Conservation (phyloP, 2,797 vertebrate genomes). For the Triplophysa bombifrons region DNA sequence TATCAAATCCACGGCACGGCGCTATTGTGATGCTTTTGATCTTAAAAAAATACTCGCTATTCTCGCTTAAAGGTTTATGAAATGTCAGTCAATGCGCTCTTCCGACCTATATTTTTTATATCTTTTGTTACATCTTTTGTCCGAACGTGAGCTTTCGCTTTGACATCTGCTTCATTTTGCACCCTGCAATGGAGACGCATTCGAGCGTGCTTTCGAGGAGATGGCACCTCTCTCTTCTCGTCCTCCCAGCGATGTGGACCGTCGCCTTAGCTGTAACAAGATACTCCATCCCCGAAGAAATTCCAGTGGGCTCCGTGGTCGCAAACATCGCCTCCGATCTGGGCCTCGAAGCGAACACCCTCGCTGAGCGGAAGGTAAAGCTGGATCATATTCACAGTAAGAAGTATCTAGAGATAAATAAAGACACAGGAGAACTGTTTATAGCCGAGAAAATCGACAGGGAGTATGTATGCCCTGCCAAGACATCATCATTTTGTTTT, state of each 20-base stretch:
- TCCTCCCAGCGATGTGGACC: conserved; percentile 70
- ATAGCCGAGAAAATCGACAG: conserved; percentile 79
- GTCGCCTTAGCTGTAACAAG: conserved; percentile 72
- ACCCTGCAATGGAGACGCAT: conserved; percentile 38
- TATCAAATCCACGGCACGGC: conserved; percentile 51
- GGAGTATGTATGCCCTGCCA: conserved; percentile 75
- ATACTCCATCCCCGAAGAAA: conserved; percentile 84
- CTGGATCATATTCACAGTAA: conserved; percentile 79
- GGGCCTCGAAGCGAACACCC: conserved; percentile 73
- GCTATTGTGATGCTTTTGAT: conserved; percentile 28
- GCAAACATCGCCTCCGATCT: conserved; percentile 81
- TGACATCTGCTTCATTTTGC: not conserved
- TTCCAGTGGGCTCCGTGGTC: conserved; percentile 79
- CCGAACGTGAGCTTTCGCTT: not conserved
- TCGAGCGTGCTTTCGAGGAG: conserved; percentile 21
- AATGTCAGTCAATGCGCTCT: not conserved
- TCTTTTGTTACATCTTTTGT: not conserved
- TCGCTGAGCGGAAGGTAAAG: conserved; percentile 75
- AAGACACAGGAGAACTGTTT: conserved; percentile 77
- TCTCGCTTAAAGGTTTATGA: not conserved
- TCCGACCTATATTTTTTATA: not conserved
- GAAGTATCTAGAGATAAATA: conserved; percentile 80
- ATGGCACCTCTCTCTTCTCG: conserved; percentile 48
- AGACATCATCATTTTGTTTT: conserved; percentile 76
- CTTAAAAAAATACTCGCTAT: conserved; percentile 2